A percentile compares a stretch with the other conserved stretches of the same genome.
Evolutionary conservation across 2,113 vertebrate species (phyloP).

Genomic region (Okapia johnstoni): DNA sequence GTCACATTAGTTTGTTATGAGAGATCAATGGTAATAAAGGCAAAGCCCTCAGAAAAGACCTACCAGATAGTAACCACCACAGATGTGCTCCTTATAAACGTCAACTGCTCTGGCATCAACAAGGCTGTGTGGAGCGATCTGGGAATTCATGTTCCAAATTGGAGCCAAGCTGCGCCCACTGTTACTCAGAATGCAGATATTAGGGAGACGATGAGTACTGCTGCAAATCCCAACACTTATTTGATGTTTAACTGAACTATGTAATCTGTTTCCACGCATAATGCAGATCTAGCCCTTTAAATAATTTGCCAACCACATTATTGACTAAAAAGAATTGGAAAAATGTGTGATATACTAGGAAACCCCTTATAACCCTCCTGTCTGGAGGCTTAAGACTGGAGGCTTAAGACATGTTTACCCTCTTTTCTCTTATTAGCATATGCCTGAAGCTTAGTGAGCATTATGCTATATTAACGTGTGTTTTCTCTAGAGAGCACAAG

Average conservation of each 20-base stretch:
- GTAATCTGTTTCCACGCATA: not conserved
- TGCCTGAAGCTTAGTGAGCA: not conserved
- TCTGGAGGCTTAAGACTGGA: not conserved
- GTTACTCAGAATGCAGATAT: accelerated
- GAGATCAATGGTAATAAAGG: not conserved
- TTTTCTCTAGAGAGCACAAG: not conserved
- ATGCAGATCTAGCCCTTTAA: not conserved
- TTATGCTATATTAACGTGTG: not conserved
- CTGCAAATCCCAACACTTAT: not conserved
- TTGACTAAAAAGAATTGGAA: conserved; percentile 9
- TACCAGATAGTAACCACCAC: accelerated
- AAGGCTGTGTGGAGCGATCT: accelerated
- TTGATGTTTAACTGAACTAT: not conserved
- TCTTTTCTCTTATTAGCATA: not conserved
- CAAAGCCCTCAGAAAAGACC: not conserved
- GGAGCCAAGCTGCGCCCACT: not conserved
- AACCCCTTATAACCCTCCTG: not conserved
- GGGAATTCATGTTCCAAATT: accelerated
- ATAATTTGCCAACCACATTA: conserved; percentile 32
- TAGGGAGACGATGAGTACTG: accelerated
- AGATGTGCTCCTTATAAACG: accelerated
- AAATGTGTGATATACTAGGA: not conserved
- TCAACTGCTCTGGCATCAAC: accelerated
- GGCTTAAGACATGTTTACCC: not conserved
- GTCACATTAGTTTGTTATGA: not conserved